Percentiles rank a stretch among this genome's conserved stretches.
Conservation (phyloP, 2,113 vertebrate genomes). For the Sorex fumeus region DNA sequence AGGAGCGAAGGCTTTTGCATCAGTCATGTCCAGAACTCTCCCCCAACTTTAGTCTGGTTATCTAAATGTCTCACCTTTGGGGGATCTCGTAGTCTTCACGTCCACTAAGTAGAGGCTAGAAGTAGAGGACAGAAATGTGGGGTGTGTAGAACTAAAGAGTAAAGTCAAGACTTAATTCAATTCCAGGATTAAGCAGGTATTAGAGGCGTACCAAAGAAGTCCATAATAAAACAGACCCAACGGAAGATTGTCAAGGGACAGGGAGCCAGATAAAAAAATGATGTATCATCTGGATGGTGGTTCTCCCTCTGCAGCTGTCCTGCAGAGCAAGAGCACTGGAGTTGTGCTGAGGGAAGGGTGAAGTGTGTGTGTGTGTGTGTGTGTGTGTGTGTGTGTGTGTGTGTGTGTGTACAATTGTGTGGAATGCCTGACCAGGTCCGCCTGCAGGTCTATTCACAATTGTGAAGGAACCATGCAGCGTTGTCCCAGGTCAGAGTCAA, state of each 20-base stretch:
- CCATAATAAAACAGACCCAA: background rate
- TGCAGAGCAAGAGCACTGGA: background rate
- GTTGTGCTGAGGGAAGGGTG: background rate
- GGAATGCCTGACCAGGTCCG: background rate
- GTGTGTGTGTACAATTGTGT: background rate
- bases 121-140: background rate
- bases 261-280: background rate
- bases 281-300: background rate
- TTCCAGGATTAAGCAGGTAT: background rate
- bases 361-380: background rate
- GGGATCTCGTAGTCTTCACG: background rate
- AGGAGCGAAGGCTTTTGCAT: background rate
- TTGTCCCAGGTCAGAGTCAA: too few species aligned
- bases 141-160: background rate
- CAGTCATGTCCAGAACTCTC: background rate
- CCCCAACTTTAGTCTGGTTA: too few species aligned
- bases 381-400: too few species aligned
- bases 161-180: constrained; percentile 1
- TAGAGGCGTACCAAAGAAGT: background rate
- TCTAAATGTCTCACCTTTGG: background rate
- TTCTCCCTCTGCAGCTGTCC: background rate
- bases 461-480: background rate
- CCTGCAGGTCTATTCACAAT: background rate
- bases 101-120: background rate
- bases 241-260: background rate